Conservation (phyloP, 2,888 invertebrate species). For the Tinea pellionella region DNA sequence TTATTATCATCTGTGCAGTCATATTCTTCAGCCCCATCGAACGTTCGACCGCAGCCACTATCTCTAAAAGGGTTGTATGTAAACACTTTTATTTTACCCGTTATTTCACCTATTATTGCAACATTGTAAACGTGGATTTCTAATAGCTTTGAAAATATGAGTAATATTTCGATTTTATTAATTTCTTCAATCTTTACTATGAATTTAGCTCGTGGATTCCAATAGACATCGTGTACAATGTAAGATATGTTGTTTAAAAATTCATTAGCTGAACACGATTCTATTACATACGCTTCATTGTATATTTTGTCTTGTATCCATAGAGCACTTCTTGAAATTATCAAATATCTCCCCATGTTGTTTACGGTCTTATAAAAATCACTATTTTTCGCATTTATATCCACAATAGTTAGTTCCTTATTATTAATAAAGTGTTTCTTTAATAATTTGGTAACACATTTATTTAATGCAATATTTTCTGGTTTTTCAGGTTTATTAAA, state of each 20-base stretch:
- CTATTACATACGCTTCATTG: background rate
- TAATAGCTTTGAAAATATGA: slow-evolving; percentile 26
- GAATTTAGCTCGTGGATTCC: slow-evolving; percentile 37
- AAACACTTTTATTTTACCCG: slow-evolving; percentile 20
- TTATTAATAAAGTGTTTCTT: background rate
- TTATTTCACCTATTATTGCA: slow-evolving; percentile 24
- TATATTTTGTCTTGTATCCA: background rate
- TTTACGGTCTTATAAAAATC: background rate
- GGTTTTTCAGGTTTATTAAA: background rate
- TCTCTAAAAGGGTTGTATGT: slow-evolving; percentile 31
- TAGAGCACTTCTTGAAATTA: background rate
- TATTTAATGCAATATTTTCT: background rate
- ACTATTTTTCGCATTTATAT: background rate
- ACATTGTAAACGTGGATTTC: slow-evolving; percentile 29
- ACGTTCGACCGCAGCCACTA: slow-evolving; percentile 30
- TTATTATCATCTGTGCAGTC: slow-evolving; percentile 24
- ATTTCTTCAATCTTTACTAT: slow-evolving; percentile 25
- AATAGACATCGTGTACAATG: slow-evolving; percentile 26
- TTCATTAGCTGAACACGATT: background rate
- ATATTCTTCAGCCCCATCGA: slow-evolving; percentile 22
- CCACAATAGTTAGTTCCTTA: background rate
- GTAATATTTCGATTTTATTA: slow-evolving; percentile 19
- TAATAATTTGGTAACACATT: background rate
- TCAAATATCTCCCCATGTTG: background rate
- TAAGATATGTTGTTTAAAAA: background rate